Evolutionary conservation across 2,797 vertebrate species (phyloP).

Genomic region (Coregonus ussuriensis): DNA sequence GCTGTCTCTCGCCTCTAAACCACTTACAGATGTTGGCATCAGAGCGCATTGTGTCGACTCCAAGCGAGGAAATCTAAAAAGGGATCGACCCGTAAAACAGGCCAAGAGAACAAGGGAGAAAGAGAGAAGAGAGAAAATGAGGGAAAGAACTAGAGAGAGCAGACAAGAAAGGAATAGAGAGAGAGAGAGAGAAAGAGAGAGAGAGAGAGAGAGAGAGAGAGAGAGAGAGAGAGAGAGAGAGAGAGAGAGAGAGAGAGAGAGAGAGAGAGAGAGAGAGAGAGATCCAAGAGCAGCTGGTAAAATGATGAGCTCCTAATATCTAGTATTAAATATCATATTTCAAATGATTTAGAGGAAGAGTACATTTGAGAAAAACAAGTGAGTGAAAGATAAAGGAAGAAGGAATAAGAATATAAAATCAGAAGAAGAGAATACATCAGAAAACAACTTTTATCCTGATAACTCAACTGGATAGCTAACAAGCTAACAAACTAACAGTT

Average conservation of each 20-base stretch:
- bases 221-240: conserved; percentile 42
- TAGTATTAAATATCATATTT: too few relatives aligned
- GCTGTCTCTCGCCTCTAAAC: conserved; percentile 74
- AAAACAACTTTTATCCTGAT: too few relatives aligned
- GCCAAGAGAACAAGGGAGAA: too few relatives aligned
- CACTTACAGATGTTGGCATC: conserved; percentile 80
- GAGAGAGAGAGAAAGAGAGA: not conserved
- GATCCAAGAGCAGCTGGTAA: too few relatives aligned
- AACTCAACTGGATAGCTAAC: too few relatives aligned
- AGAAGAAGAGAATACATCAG: too few relatives aligned
- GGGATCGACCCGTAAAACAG: conserved; percentile 68
- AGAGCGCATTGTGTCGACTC: conserved; percentile 72
- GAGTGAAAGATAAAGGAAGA: too few relatives aligned
- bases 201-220: conserved; percentile 34
- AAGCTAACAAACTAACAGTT: too few relatives aligned
- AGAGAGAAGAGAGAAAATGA: conserved; percentile 49
- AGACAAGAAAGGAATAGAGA: conserved; percentile 33
- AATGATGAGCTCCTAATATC: too few relatives aligned
- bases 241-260: conserved; percentile 34
- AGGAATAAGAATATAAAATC: too few relatives aligned
- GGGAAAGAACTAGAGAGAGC: not conserved
- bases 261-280: conserved; percentile 25
- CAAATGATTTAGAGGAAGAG: too few relatives aligned
- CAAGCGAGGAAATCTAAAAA: conserved; percentile 78
- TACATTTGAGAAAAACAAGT: too few relatives aligned